Base-by-base conservation (phyloP, 1,140 invertebrate species). In the Aleiodes sp. region DNA sequence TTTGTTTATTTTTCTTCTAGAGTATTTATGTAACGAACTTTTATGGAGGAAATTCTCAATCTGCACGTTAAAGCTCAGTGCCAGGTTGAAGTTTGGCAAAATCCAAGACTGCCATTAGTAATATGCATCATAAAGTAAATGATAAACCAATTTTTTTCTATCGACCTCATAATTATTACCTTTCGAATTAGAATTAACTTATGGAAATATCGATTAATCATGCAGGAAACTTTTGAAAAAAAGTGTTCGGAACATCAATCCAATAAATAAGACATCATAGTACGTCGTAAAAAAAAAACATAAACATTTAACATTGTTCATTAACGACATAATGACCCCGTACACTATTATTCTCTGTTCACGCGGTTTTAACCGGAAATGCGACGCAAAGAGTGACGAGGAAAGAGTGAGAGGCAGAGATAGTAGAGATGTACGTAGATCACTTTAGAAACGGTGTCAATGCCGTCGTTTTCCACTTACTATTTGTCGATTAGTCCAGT, bases 381-480 rank as follows among this genome's bases (percentile, higher is more conserved):
- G 61, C 31, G 29, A 21, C 59, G 59, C 43, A 41, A n/a, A 61
- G 66, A 39, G 65, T 14, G 31, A 68, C 26, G 35, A n/a, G 60
- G n/a, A 39, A 31, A 21, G 26, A 21, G 24, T 28, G 26, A 68
- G 12, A 69, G 31, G 35, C 19, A 68, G 64, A 46, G 72, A 62
- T 64, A 70, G 66, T 66, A 73, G 59, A 43, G 61, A 76, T 65
- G 64, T 71, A 74, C 39, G 46, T 24, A 56, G 19, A 66, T 72
- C 70, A 37, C 56, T 26, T 72, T 71, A 66, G 73, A 78, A 81
- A 76, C 73, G 37, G 72, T 79, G 78, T 79, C 78, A 81, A 78
- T 81, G 78, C 77, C 78, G 73, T 35, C 41, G 43, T 69, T 69
- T 6, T 56, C 66, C 24, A 56, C 12, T 75, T 72, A 59, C 64